phyloP scores from a whole-genome alignment of 2,888 invertebrate genomes.

The Geophilus truncorum region DNA sequence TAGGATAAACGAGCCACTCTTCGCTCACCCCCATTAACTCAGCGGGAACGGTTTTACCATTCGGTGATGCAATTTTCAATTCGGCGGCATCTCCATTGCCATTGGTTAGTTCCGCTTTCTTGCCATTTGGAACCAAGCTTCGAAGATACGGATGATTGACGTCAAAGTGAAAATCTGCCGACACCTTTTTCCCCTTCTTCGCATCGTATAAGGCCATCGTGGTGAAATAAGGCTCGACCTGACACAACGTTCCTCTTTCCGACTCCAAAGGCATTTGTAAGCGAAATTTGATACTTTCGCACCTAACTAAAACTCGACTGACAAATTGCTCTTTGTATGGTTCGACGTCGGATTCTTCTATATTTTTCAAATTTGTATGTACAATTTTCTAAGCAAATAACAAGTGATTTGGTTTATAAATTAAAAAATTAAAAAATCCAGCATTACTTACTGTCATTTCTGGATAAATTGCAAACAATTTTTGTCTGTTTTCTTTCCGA shows the following conservation, averaged over 20 bases:
- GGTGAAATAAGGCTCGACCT: conserved; percentile 92
- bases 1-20: conserved; percentile 66
- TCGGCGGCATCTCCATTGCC: conserved; percentile 32
- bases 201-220: conserved; percentile 85
- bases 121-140: conserved; percentile 55
- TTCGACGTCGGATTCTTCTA: conserved; percentile 45
- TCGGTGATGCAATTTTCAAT: conserved; percentile 13
- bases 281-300: conserved; percentile 76
- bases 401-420: no score
- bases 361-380: conserved; percentile 38
- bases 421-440: no score
- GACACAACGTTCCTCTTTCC: conserved; percentile 68
- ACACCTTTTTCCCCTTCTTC: conserved; percentile 75
- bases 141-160: conserved; percentile 69
- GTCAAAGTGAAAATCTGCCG: conserved; percentile 89
- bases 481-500: conserved; percentile 70
- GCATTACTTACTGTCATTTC: conserved; percentile 52
- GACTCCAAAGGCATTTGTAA: conserved; percentile 73
- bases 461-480: conserved; percentile 69
- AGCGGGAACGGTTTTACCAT: conserved; percentile 44
- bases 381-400: conserved; percentile 35
- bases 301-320: conserved; percentile 73
- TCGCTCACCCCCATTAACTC: conserved; percentile 66
- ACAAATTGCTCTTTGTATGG: conserved; percentile 75
- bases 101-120: conserved; percentile 43